phyloP scores from a whole-genome alignment of 2,797 vertebrate genomes.

The Danio kyathit region DNA sequence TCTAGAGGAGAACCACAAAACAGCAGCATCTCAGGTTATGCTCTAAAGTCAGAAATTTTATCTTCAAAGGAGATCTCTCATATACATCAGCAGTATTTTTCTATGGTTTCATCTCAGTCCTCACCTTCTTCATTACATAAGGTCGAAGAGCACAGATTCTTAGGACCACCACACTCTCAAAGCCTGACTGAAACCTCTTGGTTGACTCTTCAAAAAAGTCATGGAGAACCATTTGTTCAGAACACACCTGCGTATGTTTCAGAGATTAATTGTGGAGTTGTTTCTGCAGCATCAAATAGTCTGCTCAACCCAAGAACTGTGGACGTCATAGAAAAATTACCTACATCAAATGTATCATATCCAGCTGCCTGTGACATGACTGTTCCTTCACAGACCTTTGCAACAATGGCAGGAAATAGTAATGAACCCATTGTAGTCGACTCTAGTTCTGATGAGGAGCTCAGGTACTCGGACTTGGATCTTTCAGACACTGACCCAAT shows the following conservation, averaged over 20 bases:
- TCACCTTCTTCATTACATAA: slow-evolving; percentile 8
- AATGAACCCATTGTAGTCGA: slow-evolving; percentile 56
- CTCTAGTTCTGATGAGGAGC: slow-evolving; percentile 72
- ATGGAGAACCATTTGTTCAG: slow-evolving; percentile 28
- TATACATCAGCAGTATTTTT: slow-evolving; percentile 21
- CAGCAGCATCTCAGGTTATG: background rate
- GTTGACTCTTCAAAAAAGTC: slow-evolving; percentile 15
- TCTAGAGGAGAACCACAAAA: background rate
- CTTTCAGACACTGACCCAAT: slow-evolving; percentile 79
- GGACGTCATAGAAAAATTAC: slow-evolving; percentile 12
- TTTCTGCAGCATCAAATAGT: slow-evolving; percentile 20
- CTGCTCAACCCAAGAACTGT: slow-evolving; percentile 5
- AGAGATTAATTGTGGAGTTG: background rate
- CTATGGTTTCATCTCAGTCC: slow-evolving; percentile 28
- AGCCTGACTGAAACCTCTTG: slow-evolving; percentile 33
- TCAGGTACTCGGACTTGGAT: slow-evolving; percentile 70
- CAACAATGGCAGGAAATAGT: background rate
- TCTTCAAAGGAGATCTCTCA: background rate
- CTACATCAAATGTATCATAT: slow-evolving; percentile 26
- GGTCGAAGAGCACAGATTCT: slow-evolving; percentile 7
- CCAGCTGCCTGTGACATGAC: slow-evolving; percentile 14
- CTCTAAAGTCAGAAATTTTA: slow-evolving; percentile 3
- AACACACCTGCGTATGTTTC: slow-evolving; percentile 44
- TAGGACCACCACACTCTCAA: background rate
- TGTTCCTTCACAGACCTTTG: slow-evolving; percentile 26